These are phyloP conservation scores for Barbus barbus DNA, from an alignment of 2,113 vertebrate genomes.

Conservation along the genomic window DNA sequence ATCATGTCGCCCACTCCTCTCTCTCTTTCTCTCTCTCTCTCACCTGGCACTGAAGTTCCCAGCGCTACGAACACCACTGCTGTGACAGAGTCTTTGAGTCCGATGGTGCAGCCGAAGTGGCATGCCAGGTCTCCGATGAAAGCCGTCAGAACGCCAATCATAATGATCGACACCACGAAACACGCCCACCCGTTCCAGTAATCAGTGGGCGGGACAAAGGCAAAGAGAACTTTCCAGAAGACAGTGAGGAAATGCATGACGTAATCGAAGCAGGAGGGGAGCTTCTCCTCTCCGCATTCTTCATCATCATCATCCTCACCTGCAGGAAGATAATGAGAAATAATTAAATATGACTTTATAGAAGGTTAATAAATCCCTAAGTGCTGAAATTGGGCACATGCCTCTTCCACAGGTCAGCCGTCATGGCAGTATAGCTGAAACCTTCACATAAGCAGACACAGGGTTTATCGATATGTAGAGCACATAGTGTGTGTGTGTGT, in stretches of 20 bases:
- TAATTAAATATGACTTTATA: not conserved
- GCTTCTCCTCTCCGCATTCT: conserved; percentile 97
- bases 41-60: conserved; percentile 96
- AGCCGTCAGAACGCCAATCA: conserved; percentile 96
- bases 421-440: not conserved
- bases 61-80: conserved; percentile 95
- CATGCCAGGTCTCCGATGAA: conserved; percentile 95
- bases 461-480: not conserved
- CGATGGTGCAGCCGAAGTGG: conserved; percentile 97
- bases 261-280: conserved; percentile 99
- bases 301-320: conserved; percentile 92
- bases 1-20: too few relatives aligned
- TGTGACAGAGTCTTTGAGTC: conserved; percentile 96
- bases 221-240: conserved; percentile 99
- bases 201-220: conserved; percentile 96
- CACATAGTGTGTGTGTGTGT: not conserved
- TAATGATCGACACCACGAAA: conserved; percentile 94
- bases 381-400: not conserved
- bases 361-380: not conserved
- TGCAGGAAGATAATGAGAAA: conserved; percentile 42
- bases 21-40: too few relatives aligned
- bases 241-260: conserved; percentile 99
- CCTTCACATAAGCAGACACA: not conserved
- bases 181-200: conserved; percentile 99
- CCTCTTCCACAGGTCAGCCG: not conserved